These are phyloP conservation scores for Gopherus flavomarginatus DNA, from an alignment of 2,113 vertebrate genomes.

Conservation along the genomic window DNA sequence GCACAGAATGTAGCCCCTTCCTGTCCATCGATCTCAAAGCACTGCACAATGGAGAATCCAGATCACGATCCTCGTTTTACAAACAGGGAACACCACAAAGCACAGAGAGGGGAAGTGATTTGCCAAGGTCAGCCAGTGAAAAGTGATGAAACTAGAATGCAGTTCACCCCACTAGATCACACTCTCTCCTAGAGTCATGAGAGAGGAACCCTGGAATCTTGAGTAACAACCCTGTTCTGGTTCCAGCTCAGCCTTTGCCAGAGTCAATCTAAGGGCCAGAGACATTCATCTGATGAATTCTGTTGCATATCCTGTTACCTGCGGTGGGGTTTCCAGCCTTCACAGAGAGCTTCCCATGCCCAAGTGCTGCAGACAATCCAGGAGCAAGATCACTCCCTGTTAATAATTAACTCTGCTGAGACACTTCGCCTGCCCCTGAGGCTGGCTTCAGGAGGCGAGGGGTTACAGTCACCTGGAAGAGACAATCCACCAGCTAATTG, in stretches of 20 bases:
- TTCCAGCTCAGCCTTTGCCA: not conserved
- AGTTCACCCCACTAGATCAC: not conserved
- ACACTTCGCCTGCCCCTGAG: not conserved
- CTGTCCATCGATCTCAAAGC: not conserved
- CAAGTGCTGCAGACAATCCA: not conserved
- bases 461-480: not conserved
- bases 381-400: not conserved
- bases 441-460: not conserved
- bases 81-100: not conserved
- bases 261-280: not conserved
- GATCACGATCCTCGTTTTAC: not conserved
- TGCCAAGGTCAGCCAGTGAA: not conserved
- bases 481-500: not conserved
- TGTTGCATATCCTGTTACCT: not conserved
- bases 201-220: not conserved
- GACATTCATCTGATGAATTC: not conserved
- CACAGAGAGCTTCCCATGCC: not conserved
- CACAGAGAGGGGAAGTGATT: not conserved
- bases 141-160: not conserved
- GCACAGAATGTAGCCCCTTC: not conserved
- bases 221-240: not conserved
- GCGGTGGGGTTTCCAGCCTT: not conserved
- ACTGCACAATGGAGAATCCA: not conserved
- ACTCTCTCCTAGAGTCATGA: too few species aligned
- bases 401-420: not conserved